These are phyloP conservation scores for Torymus texanus DNA, from an alignment of 2,888 invertebrate genomes.

Conservation along the genomic window DNA sequence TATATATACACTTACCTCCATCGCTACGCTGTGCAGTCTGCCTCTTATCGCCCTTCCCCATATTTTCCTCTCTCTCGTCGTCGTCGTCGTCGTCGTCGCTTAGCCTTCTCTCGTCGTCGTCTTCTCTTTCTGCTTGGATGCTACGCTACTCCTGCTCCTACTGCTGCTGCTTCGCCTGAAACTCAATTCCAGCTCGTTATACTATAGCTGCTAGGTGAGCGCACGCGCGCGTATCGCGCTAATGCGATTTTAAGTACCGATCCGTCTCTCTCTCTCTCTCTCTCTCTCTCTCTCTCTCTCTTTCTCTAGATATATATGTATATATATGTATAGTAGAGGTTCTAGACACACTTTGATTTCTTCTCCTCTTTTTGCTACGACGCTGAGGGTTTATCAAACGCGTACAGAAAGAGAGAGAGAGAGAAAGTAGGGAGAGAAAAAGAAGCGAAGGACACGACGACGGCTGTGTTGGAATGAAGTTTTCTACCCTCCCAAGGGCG, in stretches of 20 bases:
- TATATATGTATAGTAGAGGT: no score
- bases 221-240: background rate
- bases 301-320: background rate
- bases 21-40: slow-evolving; percentile 76
- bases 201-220: background rate
- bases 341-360: no score
- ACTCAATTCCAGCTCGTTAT: slow-evolving; percentile 57
- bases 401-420: no score
- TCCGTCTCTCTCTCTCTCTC: background rate
- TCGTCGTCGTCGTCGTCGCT: slow-evolving; percentile 9
- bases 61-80: slow-evolving; percentile 62
- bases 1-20: slow-evolving; percentile 65
- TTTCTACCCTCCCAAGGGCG: background rate
- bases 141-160: background rate
- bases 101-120: slow-evolving; percentile 3
- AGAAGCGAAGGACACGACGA: no score
- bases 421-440: no score
- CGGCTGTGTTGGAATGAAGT: background rate
- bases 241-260: slow-evolving; percentile 47
- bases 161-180: slow-evolving; percentile 55
- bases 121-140: background rate
- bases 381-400: no score
- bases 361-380: no score
- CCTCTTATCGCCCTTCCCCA: slow-evolving; percentile 78
- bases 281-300: background rate